phyloP scores from a whole-genome alignment of 2,797 vertebrate genomes.

The Anomalospiza imberbis region DNA sequence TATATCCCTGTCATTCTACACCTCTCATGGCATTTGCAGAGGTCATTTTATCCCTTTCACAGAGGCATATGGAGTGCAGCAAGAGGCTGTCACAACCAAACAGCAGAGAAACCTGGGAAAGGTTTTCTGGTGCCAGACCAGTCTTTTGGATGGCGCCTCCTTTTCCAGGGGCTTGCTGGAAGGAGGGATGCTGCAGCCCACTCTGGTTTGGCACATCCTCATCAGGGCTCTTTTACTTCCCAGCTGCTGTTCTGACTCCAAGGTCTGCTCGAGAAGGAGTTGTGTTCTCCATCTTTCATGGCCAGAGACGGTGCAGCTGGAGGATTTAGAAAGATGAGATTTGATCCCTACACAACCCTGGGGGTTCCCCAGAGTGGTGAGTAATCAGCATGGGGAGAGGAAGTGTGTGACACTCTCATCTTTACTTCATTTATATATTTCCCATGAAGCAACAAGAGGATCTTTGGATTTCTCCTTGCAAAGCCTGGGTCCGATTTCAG shows the following conservation, averaged over 20 bases:
- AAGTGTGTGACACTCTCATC: constrained; percentile 3
- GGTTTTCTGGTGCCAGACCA: background rate
- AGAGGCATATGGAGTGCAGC: background rate
- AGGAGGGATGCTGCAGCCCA: background rate
- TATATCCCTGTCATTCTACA: background rate
- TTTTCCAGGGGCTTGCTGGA: background rate
- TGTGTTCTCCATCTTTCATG: background rate
- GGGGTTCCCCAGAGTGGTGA: background rate
- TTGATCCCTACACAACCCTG: background rate
- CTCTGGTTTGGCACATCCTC: background rate
- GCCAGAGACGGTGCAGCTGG: background rate
- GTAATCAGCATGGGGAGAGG: constrained; percentile 10
- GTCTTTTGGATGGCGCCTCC: background rate
- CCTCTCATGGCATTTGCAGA: background rate
- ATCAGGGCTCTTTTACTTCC: background rate
- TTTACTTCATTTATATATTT: background rate
- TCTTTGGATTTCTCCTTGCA: background rate
- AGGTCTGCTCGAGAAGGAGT: background rate
- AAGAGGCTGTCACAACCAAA: background rate
- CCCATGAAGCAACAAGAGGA: background rate
- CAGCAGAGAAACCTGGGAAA: background rate
- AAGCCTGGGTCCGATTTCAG: constrained; percentile 1
- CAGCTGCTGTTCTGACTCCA: background rate
- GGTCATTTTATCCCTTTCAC: background rate
- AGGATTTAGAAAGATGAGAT: background rate